Base-by-base conservation (phyloP, 2,797 vertebrate genomes). In the Pipistrellus kuhlii region DNA sequence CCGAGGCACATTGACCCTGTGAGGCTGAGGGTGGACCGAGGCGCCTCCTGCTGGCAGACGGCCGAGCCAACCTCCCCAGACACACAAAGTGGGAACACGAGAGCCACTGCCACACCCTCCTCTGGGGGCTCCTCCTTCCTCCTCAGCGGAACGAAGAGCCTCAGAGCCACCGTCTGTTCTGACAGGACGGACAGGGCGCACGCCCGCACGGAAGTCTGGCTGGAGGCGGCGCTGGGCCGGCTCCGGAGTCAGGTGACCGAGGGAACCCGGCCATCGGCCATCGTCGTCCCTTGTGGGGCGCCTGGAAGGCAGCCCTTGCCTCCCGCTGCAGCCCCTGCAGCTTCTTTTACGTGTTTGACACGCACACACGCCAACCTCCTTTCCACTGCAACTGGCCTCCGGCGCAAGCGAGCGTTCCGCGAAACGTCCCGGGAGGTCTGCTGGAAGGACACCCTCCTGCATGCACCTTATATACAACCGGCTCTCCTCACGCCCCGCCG, bases 1-100 rank as follows among this genome's bases (percentile, higher is more conserved):
- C 97, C 98, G 98, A 98, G 98, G 99, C 98, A 99, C 98, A 96
- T 98, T 97, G 98, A 98, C 98, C 98, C 98, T 98, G 97, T 97
- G 96, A 97, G 96, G 98, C 97, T 97, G 98, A 98, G 97, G 98
- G 97, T 96, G 98, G 98, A 95, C 2, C 27, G 64, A 77, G 57
- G n/a, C n/a, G 73, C 91, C 62, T 35, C 21, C 89, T 95, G 97
- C 97, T 96, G 57, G 96, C 97, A 97, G 82, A 71, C 90, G 78
- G 83, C 44, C 0, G 1, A 71, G 57, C 77, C 59, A 80, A n/a
- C 13, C n/a, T 15, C 59, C 38, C 32, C 68, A 68, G 85, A 86
- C 69, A 82, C 85, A 75, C 10, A 23, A 69, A 20, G 46, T 0
- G 6, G 71, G n/a, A 75, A 69, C 21, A 55, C 23, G 68, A 57